Percentiles rank a stretch among this genome's conserved stretches.
phyloP scores from a whole-genome alignment of 2,797 vertebrate genomes.

The Philypnodon macrostomus region DNA sequence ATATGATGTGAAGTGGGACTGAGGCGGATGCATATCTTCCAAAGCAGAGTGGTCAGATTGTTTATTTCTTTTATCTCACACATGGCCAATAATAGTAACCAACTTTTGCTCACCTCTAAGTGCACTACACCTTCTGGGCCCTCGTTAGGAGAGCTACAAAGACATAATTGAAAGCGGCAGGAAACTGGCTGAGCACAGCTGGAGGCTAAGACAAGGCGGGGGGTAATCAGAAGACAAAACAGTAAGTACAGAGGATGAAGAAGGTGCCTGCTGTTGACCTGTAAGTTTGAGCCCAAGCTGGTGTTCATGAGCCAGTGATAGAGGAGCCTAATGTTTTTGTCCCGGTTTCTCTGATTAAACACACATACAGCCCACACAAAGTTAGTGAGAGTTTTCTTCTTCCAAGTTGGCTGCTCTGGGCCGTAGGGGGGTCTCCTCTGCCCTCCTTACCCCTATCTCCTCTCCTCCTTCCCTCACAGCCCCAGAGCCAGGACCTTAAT shows the following conservation, averaged over 20 bases:
- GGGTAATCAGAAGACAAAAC: conserved; percentile 23
- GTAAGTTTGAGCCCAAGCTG: conserved; percentile 11
- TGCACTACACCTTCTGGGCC: conserved; percentile 35
- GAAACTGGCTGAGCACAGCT: conserved; percentile 34
- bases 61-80: not conserved
- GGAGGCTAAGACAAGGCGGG: conserved; percentile 30
- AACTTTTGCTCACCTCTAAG: conserved; percentile 19
- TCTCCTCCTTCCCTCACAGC: conserved; percentile 39
- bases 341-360: conserved; percentile 8
- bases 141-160: conserved; percentile 41
- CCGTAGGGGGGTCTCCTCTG: conserved; percentile 35
- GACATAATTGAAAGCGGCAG: conserved; percentile 58
- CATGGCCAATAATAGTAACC: not conserved
- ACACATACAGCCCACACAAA: conserved; percentile 5
- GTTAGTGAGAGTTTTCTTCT: conserved; percentile 49
- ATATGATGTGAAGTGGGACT: conserved; percentile 17
- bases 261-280: conserved; percentile 8
- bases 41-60: conserved; percentile 28
- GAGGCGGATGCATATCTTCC: conserved; percentile 27
- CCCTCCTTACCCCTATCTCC: conserved; percentile 29
- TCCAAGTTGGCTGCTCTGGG: too few relatives aligned
- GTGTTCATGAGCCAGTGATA: conserved; percentile 21
- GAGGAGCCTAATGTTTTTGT: conserved; percentile 13
- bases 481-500: conserved; percentile 75
- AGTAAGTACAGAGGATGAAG: conserved; percentile 11